Percentiles rank a stretch among this genome's conserved stretches.
Evolutionary conservation across 2,888 invertebrate species (phyloP).

Genomic region (Dicycla oo): DNA sequence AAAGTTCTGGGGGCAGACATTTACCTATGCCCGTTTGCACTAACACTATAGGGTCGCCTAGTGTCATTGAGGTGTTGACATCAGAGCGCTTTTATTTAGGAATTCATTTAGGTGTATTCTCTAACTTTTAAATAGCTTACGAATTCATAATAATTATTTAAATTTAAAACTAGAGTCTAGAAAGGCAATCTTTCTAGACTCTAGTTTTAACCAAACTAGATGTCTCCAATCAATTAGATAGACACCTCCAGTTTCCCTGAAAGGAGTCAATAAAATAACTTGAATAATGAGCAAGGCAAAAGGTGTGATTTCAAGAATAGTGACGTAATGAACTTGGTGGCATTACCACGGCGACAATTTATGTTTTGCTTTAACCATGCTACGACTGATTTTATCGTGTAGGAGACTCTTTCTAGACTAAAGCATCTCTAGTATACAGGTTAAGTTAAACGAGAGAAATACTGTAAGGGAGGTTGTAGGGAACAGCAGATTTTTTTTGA

Average conservation of each 20-base stretch:
- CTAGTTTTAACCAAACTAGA: background rate
- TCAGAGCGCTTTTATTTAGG: no score
- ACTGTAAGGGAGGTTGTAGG: no score
- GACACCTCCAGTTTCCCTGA: conserved; percentile 19
- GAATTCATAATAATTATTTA: background rate
- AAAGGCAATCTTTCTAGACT: conserved; percentile 2
- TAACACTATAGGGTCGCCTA: no score
- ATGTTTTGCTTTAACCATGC: background rate
- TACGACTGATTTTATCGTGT: background rate
- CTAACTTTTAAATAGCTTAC: background rate
- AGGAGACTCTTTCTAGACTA: background rate
- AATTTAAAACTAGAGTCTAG: no score
- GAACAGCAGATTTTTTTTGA: no score
- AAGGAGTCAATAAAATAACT: conserved; percentile 32
- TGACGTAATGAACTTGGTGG: conserved; percentile 6
- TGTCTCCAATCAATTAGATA: background rate
- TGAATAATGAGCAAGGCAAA: conserved; percentile 30
- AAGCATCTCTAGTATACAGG: no score
- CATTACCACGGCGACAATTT: background rate
- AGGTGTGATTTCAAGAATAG: conserved; percentile 8
- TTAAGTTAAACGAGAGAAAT: no score
- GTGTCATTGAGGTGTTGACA: no score
- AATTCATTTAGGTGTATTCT: background rate
- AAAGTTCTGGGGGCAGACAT: background rate
- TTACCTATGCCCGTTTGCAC: no score